Base-by-base conservation (phyloP, 1,140 invertebrate species). In the Aphis gossypii region DNA sequence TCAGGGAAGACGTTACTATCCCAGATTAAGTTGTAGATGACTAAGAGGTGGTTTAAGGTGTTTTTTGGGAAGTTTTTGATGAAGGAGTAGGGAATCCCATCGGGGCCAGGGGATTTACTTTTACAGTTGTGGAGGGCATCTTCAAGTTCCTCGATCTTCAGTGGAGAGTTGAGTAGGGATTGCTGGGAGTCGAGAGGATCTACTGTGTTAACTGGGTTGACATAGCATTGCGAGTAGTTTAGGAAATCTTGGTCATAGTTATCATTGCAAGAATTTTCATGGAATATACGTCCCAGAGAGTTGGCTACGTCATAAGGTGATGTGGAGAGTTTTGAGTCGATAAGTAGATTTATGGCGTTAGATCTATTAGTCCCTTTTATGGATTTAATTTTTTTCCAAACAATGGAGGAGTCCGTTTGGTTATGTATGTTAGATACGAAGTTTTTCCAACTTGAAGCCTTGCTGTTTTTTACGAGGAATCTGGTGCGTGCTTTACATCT, bases 321-420 rank as follows among this genome's bases (percentile, higher is more conserved):
- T 35, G 83, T 84, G 20, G 35, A 20, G 83, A 84, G 83, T 35
- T n/a, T 35, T 35, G 83, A 35, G 83, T 84, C 35, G 20, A 6
- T n/a, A 7, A 35, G 35, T 20, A 84, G 41, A 38, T 84, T 35
- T 35, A 84, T 41, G 83, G 7, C 20, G 83, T 84, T 35, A 41
- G 18, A 25, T 30, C 83, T 84, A n/a, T 84, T 84, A 7, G 35
- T 84, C n/a, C 83, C 83, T 84, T 84, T 84, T 35, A 84, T 84
- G 35, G 83, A 84, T 84, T 84, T 84, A 25, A 84, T 84, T 84
- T 84, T 84, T 38, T 38, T 84, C 25, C 83, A 84, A 20, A 84
- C 83, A n/a, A 84, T 84, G n/a, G 83, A n/a, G 14, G 38, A 14
- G 35, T 84, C 35, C 30, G 30, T 84, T 84, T 84, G 35, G 35